Evolutionary conservation across 2,888 invertebrate species (phyloP), one percentile per base, ranked within the genome.

Genomic region (Reticulitermes lucifugus): DNA sequence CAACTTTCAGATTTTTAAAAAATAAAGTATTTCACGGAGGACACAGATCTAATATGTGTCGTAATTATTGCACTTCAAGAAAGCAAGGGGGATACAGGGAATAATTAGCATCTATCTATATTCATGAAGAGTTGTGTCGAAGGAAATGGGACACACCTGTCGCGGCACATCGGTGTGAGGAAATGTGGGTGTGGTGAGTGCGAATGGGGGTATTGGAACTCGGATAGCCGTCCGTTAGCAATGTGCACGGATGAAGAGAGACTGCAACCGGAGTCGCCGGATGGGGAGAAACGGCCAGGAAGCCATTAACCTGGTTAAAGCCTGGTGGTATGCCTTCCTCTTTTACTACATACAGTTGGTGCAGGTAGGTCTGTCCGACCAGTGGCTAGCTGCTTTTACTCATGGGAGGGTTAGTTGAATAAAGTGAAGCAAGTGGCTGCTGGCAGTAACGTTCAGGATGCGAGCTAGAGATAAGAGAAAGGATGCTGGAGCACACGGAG

Each of bases 221-320:
- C 25, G 65, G 65, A 18, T 65, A n/a, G n/a, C 73, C 35, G 41
- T 73, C 35, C 7, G 29, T 71, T 21, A 73, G 73, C 9, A 25
- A 70, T 70, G 9, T 70, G n/a, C n/a, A 25, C 25, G 46, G 75
- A 35, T 79, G 55, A 59, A 65, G 65, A 25, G n/a, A 65, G n/a
- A 25, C 25, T 65, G n/a, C 25, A 25, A 46, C 71, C n/a, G 75
- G 35, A 81, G 81, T 80, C 81, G 73, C 51, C 84, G 73, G 80
- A 81, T 60, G 71, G 46, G 25, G 71, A 29, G 84, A 79, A 55
- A 71, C 55, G 51, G 84, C 51, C 84, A 84, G 84, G 84, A 84
- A 84, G 73, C 80, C 84, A 84, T 84, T 84, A 84, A 84, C 84
- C 84, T 84, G 84, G 79, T 84, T 70, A 73, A 83, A 60, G 71